Conservation (phyloP, 2,888 invertebrate genomes). For the Nomada fucata region DNA sequence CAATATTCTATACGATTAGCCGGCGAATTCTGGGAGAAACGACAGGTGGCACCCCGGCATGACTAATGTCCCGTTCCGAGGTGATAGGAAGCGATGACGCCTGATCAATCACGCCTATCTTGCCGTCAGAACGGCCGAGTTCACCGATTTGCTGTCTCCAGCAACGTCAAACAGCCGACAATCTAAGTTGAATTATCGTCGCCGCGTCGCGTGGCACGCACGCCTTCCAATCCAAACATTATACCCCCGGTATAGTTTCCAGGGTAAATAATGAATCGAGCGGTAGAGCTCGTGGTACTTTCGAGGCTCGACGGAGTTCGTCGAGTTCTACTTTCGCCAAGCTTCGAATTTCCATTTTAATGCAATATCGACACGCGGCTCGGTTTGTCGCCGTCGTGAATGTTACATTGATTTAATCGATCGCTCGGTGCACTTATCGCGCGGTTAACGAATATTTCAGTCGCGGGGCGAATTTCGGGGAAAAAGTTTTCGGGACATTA, state of each 20-base stretch:
- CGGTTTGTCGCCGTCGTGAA: neutral
- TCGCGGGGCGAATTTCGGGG: neutral
- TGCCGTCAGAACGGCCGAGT: slow-evolving; percentile 47
- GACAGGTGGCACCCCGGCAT: slow-evolving; percentile 51
- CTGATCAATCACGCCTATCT: slow-evolving; percentile 61
- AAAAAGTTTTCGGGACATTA: neutral
- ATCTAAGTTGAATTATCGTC: slow-evolving; percentile 39
- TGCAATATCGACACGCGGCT: neutral
- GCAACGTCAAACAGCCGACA: slow-evolving; percentile 11
- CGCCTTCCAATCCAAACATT: neutral
- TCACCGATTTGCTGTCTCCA: slow-evolving; percentile 47
- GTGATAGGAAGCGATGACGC: slow-evolving; percentile 51
- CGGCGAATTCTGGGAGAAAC: slow-evolving; percentile 39
- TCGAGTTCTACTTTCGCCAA: neutral
- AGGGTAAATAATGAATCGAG: slow-evolving; percentile 1
- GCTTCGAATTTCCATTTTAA: slow-evolving; percentile 12
- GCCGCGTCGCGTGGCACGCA: neutral
- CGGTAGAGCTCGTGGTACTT: neutral
- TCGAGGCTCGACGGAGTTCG: slow-evolving; percentile 7
- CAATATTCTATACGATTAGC: slow-evolving; percentile 55
- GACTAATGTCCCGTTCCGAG: slow-evolving; percentile 55
- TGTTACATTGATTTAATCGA: neutral
- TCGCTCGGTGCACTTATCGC: neutral
- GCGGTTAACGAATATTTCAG: neutral
- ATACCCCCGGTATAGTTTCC: neutral